Evolutionary conservation across 2,888 invertebrate species (phyloP).

Genomic region (Parelbella ahira): DNA sequence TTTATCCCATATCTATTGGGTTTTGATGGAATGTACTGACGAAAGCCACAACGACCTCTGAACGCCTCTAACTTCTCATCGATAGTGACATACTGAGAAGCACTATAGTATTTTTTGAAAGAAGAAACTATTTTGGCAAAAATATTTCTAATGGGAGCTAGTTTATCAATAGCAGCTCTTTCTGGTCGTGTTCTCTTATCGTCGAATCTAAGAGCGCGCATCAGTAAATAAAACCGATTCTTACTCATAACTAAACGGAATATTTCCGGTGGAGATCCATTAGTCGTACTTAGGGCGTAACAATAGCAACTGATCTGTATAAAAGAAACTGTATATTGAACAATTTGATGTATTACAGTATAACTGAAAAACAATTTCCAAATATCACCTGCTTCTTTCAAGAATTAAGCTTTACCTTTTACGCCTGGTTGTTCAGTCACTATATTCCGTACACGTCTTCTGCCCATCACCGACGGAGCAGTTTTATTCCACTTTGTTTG

Average conservation of each 20-base stretch:
- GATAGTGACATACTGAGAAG: conserved; percentile 28
- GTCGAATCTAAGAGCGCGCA: conserved; percentile 26
- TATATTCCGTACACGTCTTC: conserved; percentile 20
- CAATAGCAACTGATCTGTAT: conserved; percentile 28
- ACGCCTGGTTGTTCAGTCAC: conserved; percentile 19
- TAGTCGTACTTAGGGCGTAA: too few relatives aligned
- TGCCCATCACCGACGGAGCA: conserved; percentile 2
- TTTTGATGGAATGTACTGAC: conserved; percentile 29
- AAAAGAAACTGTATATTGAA: conserved; percentile 27
- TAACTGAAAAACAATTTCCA: conserved; percentile 24
- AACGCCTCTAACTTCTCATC: conserved; percentile 29
- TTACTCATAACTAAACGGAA: conserved; percentile 26
- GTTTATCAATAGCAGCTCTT: conserved; percentile 23
- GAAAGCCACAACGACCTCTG: conserved; percentile 27
- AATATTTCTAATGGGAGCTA: conserved; percentile 29
- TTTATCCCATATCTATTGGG: conserved; percentile 33
- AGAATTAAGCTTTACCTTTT: conserved; percentile 21
- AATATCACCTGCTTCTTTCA: conserved; percentile 26
- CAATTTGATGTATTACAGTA: conserved; percentile 6
- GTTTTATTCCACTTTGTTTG: conserved; percentile 23
- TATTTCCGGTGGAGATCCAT: conserved; percentile 28
- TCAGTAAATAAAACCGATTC: conserved; percentile 23
- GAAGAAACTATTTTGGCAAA: conserved; percentile 26
- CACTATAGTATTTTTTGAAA: conserved; percentile 29
- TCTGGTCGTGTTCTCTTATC: conserved; percentile 22